A percentile compares a stretch with the other conserved stretches of the same genome.
Evolutionary conservation across 2,113 vertebrate species (phyloP).

Genomic region (Scytalopus superciliaris): DNA sequence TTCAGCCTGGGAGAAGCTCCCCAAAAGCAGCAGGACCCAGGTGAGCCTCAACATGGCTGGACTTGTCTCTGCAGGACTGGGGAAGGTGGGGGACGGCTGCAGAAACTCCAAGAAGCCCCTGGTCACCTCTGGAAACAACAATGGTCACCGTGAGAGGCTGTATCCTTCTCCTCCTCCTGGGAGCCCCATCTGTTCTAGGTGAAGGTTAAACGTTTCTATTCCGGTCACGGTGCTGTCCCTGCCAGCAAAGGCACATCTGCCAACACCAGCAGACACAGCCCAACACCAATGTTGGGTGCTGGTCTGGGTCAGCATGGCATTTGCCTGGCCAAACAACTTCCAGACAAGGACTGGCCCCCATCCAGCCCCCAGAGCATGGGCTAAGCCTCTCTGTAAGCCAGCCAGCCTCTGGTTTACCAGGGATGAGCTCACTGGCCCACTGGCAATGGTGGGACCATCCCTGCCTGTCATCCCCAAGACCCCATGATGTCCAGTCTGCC

Average conservation of each 20-base stretch:
- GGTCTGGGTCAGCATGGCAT: fast-evolving
- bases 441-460: not conserved
- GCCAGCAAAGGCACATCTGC: not conserved
- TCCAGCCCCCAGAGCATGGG: not conserved
- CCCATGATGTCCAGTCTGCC: not conserved
- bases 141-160: not conserved
- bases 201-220: not conserved
- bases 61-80: not conserved
- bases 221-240: fast-evolving
- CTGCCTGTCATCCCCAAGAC: not conserved
- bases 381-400: not conserved
- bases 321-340: not conserved
- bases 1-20: not conserved
- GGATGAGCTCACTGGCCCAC: not conserved
- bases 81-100: not conserved
- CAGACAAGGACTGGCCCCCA: not conserved
- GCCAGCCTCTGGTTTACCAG: not conserved
- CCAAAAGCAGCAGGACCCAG: not conserved
- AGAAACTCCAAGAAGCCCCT: not conserved
- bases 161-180: constrained; percentile 24
- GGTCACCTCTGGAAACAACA: not conserved
- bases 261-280: not conserved
- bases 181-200: not conserved
- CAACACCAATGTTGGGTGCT: fast-evolving
- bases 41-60: fast-evolving